A percentile compares a stretch with the other conserved stretches of the same genome.
These are phyloP conservation scores for Indicator maculatus DNA, from an alignment of 2,113 vertebrate species.

Conservation along the genomic window DNA sequence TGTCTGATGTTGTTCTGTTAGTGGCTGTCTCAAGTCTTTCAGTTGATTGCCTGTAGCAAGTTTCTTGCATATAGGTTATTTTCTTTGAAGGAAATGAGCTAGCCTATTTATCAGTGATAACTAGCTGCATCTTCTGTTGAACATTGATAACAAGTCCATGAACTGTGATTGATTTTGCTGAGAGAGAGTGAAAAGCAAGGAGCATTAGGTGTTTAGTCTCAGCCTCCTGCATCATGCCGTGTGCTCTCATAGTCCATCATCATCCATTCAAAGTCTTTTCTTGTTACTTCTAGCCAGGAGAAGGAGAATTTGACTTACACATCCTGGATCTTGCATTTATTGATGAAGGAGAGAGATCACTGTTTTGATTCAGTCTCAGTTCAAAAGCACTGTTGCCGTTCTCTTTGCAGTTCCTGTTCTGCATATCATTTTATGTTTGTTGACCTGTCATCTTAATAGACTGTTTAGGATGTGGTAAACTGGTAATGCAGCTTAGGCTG, in stretches of 20 bases:
- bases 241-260: background rate
- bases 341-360: background rate
- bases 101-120: background rate
- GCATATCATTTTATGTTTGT: background rate
- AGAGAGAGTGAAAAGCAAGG: background rate
- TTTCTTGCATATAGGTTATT: background rate
- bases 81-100: background rate
- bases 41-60: background rate
- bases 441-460: background rate
- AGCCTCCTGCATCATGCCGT: fast-evolving
- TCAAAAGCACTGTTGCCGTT: background rate
- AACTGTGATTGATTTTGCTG: background rate
- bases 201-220: background rate
- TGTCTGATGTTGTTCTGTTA: background rate
- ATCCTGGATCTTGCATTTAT: background rate
- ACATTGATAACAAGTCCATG: background rate
- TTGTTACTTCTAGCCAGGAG: fast-evolving
- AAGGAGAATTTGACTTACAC: background rate
- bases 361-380: background rate
- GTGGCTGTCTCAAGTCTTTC: background rate
- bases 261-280: background rate
- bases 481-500: background rate
- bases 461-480: background rate
- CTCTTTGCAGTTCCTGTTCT: background rate
- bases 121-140: background rate